These are phyloP conservation scores for Sphaeridia pumilis DNA, from an alignment of 2,888 invertebrate genomes.

Conservation along the genomic window DNA sequence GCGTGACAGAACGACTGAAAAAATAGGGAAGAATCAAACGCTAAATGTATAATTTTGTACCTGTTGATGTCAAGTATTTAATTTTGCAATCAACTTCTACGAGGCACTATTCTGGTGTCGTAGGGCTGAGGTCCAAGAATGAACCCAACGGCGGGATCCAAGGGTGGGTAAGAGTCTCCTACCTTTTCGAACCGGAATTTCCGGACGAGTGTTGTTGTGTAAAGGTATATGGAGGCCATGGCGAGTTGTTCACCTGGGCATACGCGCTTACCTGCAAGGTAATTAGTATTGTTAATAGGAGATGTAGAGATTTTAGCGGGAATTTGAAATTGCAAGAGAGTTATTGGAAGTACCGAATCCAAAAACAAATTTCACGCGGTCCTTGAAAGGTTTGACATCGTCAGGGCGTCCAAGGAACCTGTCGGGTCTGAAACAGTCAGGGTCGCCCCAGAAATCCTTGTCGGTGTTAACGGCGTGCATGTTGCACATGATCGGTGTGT, in stretches of 20 bases:
- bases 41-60: too few relatives aligned
- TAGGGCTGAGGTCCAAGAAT: conserved; percentile 5
- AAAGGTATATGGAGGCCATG: conserved; percentile 2
- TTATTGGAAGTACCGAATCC: conserved; percentile 7
- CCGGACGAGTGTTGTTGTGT: conserved; percentile 3
- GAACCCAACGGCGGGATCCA: conserved; percentile 2
- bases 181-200: conserved; percentile 5
- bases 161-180: background rate
- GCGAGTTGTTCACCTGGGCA: conserved; percentile 10
- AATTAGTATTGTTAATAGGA: background rate
- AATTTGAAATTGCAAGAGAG: too few relatives aligned
- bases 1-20: too few relatives aligned
- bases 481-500: conserved; percentile 6
- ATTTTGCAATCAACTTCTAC: too few relatives aligned
- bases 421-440: conserved; percentile 3
- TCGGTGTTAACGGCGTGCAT: conserved; percentile 5
- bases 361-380: conserved; percentile 5
- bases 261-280: conserved; percentile 6
- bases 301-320: background rate
- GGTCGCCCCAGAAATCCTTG: conserved; percentile 7
- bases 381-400: background rate
- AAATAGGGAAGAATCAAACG: too few relatives aligned
- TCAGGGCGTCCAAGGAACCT: conserved; percentile 3
- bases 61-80: too few relatives aligned
- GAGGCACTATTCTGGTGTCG: background rate